Evolutionary conservation across 2,797 vertebrate species (phyloP), one percentile per base, ranked within the genome.

Genomic region (Sebastes minor): DNA sequence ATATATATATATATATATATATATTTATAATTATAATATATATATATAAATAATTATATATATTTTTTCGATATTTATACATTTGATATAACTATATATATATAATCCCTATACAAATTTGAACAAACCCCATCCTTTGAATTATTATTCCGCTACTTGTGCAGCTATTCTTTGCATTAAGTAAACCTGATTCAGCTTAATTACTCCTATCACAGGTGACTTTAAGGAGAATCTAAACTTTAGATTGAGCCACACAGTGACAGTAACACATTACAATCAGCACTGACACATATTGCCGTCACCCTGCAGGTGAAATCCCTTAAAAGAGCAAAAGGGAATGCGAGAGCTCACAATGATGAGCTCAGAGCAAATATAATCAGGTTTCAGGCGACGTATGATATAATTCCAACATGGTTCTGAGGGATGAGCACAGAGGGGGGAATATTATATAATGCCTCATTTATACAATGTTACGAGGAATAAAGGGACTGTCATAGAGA

Each of bases 361-460:
- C 69, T 88, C 49, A 89, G 66, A 75, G 61, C 68, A 86, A 77
- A 90, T 69, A 83, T 88, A 85, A 89, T 90, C 89, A 87, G 85
- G 72, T 69, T 88, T 83, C 71, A 81, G 85, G 78, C 49, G 8
- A 79, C 38, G 61, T 82, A 80, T 89, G 82, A 91, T 88, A 84
- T 90, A 87, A 92, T 87, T 87, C 84, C 71, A 56, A 88, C 85
- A 89, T 81, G 80, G 78, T 88, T 93, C 87, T 82, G 84, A 86
- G 84, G 42, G 83, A 88, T 83, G 78, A 83, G 82, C 84, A 76
- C 72, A 76, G 65, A 80, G 80, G 71, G 65, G 22, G 20, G 73
- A 82, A 80, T 85, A 90, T 94, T 91, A 92, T 75, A 71, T 93
- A 92, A 94, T 81, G 64, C 23, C 73, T 90, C 72, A 88, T 93